Base-by-base conservation (phyloP, 2,113 vertebrate species). In the Trichomycterus rosablanca region DNA sequence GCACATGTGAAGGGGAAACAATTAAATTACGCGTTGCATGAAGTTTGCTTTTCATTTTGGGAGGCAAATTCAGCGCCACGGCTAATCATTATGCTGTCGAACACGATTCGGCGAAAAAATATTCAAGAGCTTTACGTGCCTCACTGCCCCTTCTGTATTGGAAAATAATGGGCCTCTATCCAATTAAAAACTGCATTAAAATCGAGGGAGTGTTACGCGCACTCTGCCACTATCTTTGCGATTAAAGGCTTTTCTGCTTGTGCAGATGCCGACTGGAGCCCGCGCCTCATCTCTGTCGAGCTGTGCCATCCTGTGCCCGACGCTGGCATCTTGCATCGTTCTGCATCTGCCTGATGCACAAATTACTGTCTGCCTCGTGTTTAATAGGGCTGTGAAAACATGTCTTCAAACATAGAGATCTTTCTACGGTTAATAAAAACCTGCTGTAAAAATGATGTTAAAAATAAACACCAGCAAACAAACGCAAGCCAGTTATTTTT, bases 1-100 rank as follows among this genome's bases (percentile, higher is more conserved):
- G 84, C 85, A 85, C 86, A 87, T 87, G 85, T 84, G 82, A 83
- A 86, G 83, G 70, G 70, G 84, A 87, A 87, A 88, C 86, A 89
- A 89, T 87, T 87, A 86, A 87, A 87, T 87, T 88, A 89, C 81
- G 84, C 84, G 82, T 87, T 85, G 84, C 85, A 86, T 88, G 83
- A 87, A 87, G 87, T 88, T 89, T 89, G 87, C 87, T 88, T 88
- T 88, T 89, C 85, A 89, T 89, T 89, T 88, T 87, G 84, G 75
- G 81, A 86, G 83, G 85, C 85, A 89, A 87, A 88, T 88, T 87
- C 86, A 85, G 83, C 80, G 85, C 78, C 75, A 76, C 74, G 82
- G 78, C 85, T 86, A 89, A 88, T 87, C 84, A 88, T 87, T 86
- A 85, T 88, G 85, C 84, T 87, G 86, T 89, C 81, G 83, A 87